A percentile compares a stretch with the other conserved stretches of the same genome.
Conservation (phyloP, 2,113 vertebrate species). For the Perca schrenkii region DNA sequence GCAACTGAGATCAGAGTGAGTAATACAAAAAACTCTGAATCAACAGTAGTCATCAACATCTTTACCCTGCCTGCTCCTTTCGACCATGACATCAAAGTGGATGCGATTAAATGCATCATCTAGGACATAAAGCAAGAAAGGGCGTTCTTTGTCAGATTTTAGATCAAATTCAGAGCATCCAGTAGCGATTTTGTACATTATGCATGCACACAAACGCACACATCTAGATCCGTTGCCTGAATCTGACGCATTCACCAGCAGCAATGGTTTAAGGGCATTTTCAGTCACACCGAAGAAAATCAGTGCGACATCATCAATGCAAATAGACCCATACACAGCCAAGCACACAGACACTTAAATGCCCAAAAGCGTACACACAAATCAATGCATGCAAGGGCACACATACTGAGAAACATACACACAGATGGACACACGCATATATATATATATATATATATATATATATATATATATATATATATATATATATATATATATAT, state of each 20-base stretch:
- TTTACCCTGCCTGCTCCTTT: background rate
- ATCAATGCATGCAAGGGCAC: background rate
- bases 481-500: too few species aligned
- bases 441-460: too few species aligned
- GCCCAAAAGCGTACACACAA: conserved; percentile 6
- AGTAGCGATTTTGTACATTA: background rate
- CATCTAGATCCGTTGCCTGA: conserved; percentile 9
- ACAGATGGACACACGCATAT: background rate
- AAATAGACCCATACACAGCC: conserved; percentile 26
- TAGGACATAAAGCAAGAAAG: background rate
- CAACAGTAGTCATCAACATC: conserved; percentile 11
- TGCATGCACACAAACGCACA: conserved; percentile 24
- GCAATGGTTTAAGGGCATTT: conserved; percentile 51
- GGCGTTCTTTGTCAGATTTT: background rate
- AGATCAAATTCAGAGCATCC: conserved; percentile 11
- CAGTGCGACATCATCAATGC: conserved; percentile 40
- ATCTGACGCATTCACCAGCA: conserved; percentile 34
- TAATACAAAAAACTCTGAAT: conserved; percentile 30
- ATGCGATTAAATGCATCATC: conserved; percentile 6
- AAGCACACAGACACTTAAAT: background rate
- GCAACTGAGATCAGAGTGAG: conserved; percentile 25
- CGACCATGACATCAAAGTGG: background rate
- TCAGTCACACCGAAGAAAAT: conserved; percentile 34
- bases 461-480: too few species aligned
- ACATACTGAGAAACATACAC: background rate